These are phyloP conservation scores for Lochmaea capreae DNA, from an alignment of 2,888 invertebrate species.

Conservation along the genomic window DNA sequence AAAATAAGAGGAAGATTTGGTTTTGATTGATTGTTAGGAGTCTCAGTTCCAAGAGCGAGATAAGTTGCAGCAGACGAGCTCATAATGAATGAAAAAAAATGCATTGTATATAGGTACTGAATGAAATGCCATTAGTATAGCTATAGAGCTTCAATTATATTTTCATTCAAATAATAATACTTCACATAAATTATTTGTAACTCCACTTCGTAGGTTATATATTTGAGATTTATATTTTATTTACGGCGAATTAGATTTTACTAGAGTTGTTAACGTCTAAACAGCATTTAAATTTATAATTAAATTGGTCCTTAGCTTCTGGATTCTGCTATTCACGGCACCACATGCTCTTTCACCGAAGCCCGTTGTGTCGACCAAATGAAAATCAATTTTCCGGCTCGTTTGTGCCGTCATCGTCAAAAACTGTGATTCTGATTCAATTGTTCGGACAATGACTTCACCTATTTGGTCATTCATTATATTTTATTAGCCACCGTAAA, in stretches of 20 bases:
- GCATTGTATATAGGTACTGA: too few relatives aligned
- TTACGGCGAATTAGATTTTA: not conserved
- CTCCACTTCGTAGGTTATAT: too few relatives aligned
- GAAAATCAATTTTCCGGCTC: slow-evolving; percentile 16
- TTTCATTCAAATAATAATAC: not conserved
- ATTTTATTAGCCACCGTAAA: slow-evolving; percentile 10
- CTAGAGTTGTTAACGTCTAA: not conserved
- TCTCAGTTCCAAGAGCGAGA: too few relatives aligned
- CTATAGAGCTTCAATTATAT: not conserved
- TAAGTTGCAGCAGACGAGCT: too few relatives aligned
- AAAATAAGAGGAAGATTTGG: too few relatives aligned
- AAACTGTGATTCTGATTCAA: slow-evolving; percentile 20
- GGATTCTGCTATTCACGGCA: not conserved
- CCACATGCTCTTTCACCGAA: not conserved
- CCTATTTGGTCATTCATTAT: slow-evolving; percentile 15
- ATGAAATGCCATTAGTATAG: too few relatives aligned
- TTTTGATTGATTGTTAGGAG: too few relatives aligned
- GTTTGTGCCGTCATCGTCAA: slow-evolving; percentile 14
- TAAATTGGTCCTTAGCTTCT: slow-evolving; percentile 1
- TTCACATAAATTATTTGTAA: not conserved
- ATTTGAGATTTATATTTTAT: not conserved
- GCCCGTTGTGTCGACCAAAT: slow-evolving; percentile 1
- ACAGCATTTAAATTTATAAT: slow-evolving; percentile 1
- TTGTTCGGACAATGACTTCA: slow-evolving; percentile 12
- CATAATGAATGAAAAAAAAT: too few relatives aligned